A percentile compares a stretch with the other conserved stretches of the same genome.
Evolutionary conservation across 2,888 invertebrate genomes (phyloP).

Genomic region (Amorpha juglandis): DNA sequence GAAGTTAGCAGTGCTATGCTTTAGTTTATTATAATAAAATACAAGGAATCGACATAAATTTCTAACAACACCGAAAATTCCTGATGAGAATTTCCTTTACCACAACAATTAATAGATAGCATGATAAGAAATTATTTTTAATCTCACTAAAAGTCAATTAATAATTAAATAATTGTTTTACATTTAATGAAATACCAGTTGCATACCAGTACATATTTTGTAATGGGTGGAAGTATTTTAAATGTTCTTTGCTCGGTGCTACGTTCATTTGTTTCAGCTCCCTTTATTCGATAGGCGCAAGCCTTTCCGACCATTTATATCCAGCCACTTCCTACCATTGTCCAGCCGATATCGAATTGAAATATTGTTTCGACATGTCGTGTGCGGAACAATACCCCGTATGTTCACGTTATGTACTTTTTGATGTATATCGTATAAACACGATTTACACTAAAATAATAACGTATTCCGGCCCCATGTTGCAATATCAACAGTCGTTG

Average conservation of each 20-base stretch:
- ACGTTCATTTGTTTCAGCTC: conserved; percentile 35
- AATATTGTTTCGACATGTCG: conserved; percentile 79
- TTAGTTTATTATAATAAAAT: too few relatives aligned
- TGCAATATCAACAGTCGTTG: conserved; percentile 54
- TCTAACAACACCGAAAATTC: too few relatives aligned
- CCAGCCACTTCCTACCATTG: conserved; percentile 79
- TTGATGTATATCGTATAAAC: conserved; percentile 21
- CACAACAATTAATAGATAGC: too few relatives aligned
- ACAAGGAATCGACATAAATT: too few relatives aligned
- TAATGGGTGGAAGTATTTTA: conserved; percentile 24
- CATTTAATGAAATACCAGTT: background rate
- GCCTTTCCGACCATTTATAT: conserved; percentile 81
- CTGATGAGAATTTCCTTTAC: too few relatives aligned
- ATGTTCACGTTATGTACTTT: conserved; percentile 29
- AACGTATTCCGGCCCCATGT: conserved; percentile 47
- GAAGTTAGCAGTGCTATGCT: too few relatives aligned
- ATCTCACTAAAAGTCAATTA: too few relatives aligned
- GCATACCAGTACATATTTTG: background rate
- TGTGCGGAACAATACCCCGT: conserved; percentile 60
- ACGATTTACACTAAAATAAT: conserved; percentile 44
- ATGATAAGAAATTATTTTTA: too few relatives aligned
- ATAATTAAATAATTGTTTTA: background rate
- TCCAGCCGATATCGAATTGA: conserved; percentile 79
- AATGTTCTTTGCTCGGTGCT: conserved; percentile 24
- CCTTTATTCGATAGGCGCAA: conserved; percentile 73